Evolutionary conservation across 2,797 vertebrate species (phyloP).

Genomic region (Dendrocincla tyrannina): DNA sequence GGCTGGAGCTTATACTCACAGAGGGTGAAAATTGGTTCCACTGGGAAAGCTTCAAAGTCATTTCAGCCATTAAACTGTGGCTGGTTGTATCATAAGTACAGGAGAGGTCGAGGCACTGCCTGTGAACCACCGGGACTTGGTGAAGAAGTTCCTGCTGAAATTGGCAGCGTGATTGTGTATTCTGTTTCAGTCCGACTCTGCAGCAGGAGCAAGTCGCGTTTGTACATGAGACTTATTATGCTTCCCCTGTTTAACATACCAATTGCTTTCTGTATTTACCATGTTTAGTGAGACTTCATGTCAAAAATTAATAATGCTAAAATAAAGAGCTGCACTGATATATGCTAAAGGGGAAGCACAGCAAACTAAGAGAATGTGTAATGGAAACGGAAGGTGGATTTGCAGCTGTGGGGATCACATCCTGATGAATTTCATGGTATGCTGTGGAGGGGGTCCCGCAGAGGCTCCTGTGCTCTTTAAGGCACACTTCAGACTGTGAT

Average conservation of each 20-base stretch:
- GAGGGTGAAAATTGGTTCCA: slow-evolving; percentile 75
- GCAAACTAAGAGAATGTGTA: not conserved
- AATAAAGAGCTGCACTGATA: not conserved
- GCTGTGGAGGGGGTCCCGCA: not conserved
- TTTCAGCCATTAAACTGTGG: slow-evolving; percentile 75
- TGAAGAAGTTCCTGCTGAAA: slow-evolving; percentile 45
- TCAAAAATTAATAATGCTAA: slow-evolving; percentile 64
- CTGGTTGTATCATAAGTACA: slow-evolving; percentile 64
- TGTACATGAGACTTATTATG: slow-evolving; percentile 56
- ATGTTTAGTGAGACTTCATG: slow-evolving; percentile 16
- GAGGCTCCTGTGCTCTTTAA: not conserved
- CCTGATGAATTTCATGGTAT: not conserved
- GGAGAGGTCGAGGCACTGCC: slow-evolving; percentile 46
- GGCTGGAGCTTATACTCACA: slow-evolving; percentile 56
- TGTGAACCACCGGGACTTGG: slow-evolving; percentile 46
- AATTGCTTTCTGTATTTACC: slow-evolving; percentile 56
- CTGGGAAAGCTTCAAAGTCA: slow-evolving; percentile 72
- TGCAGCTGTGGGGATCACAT: not conserved
- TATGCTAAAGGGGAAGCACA: not conserved
- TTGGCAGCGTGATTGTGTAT: not conserved
- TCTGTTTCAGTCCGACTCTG: slow-evolving; percentile 25
- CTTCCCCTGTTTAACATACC: slow-evolving; percentile 45
- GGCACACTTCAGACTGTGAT: not conserved
- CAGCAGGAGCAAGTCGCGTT: slow-evolving; percentile 1
- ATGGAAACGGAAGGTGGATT: slow-evolving; percentile 1